These are phyloP conservation scores for Drosophila mimetica DNA, from an alignment of 2,888 invertebrate genomes.

Conservation along the genomic window DNA sequence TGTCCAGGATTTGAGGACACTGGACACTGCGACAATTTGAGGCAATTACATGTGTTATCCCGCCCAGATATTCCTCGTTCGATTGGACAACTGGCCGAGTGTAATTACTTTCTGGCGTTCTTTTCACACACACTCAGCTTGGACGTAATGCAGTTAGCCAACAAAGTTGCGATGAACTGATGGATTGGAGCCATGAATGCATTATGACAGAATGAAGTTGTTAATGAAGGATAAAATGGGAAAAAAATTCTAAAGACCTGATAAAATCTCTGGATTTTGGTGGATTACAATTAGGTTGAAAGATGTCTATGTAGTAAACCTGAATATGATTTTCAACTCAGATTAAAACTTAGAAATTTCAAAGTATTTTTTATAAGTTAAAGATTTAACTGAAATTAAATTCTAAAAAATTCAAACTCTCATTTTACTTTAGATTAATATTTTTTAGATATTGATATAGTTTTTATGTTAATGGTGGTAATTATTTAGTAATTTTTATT, in stretches of 20 bases:
- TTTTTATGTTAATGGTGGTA: no score
- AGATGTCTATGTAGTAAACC: no score
- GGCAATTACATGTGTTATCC: conserved; percentile 60
- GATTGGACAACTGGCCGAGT: conserved; percentile 15
- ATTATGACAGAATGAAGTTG: not conserved
- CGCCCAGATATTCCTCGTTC: conserved; percentile 15
- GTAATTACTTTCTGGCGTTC: conserved; percentile 23
- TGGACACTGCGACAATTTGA: conserved; percentile 67
- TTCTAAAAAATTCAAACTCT: no score
- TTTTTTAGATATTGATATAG: no score
- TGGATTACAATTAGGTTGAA: no score
- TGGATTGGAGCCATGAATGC: not conserved
- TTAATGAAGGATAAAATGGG: not conserved
- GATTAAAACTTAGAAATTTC: no score
- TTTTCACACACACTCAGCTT: not conserved
- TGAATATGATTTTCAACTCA: no score
- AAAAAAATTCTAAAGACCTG: not conserved
- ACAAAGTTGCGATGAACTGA: not conserved
- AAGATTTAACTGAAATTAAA: no score
- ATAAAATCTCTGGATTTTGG: not conserved
- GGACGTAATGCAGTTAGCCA: conserved; percentile 14
- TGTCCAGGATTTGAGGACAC: conserved; percentile 5
- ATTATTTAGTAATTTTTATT: no score
- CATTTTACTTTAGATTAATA: no score
- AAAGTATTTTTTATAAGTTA: no score